phyloP scores from a whole-genome alignment of 2,888 invertebrate genomes.

The Desoria tigrina region DNA sequence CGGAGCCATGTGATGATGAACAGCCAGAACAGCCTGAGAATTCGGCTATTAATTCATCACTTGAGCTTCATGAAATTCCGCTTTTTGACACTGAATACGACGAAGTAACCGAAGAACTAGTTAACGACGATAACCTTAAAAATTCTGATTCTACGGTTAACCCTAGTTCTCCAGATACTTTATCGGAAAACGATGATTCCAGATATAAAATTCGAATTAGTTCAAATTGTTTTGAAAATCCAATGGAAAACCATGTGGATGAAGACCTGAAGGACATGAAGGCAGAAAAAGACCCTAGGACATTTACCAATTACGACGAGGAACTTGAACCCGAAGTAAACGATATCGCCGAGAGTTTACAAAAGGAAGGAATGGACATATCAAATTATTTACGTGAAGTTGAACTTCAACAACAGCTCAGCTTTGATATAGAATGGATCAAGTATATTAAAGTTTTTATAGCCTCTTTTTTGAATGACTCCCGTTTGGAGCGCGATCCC shows the following conservation, averaged over 20 bases:
- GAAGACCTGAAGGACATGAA: background rate
- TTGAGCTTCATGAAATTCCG: too few species aligned
- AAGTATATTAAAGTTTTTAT: conserved; percentile 8
- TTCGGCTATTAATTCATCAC: too few species aligned
- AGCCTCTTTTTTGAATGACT: conserved; percentile 1
- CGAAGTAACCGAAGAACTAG: background rate
- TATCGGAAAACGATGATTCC: background rate
- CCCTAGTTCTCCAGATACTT: background rate
- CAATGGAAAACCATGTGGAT: background rate
- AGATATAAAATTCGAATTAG: too few species aligned
- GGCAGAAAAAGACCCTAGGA: background rate
- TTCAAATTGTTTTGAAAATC: too few species aligned
- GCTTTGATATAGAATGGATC: conserved; percentile 2
- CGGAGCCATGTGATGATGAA: too few species aligned
- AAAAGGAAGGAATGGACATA: background rate
- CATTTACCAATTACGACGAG: too few species aligned
- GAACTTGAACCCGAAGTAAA: too few species aligned
- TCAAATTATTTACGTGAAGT: background rate
- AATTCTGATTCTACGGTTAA: too few species aligned
- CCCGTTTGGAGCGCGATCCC: background rate
- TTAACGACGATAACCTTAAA: too few species aligned
- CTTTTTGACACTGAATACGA: background rate
- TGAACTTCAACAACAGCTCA: background rate
- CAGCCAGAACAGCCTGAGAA: too few species aligned
- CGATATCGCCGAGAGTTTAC: too few species aligned